Base-by-base conservation (phyloP, 2,797 vertebrate species). In the Oryzias sinensis region DNA sequence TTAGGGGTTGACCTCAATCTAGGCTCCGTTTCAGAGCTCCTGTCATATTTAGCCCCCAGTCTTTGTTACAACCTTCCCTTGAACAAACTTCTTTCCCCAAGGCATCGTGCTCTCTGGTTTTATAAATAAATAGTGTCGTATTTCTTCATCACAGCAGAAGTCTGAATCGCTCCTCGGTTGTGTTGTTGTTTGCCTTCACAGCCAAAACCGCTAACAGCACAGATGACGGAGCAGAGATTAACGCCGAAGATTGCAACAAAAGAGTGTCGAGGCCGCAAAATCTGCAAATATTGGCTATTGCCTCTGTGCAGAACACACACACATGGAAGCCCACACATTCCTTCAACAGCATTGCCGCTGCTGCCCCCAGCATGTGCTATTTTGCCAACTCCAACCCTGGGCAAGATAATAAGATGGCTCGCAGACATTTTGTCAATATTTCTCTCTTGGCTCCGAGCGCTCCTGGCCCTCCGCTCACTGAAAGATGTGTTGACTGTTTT, bases 341-440 rank as follows among this genome's bases (percentile, higher is more conserved):
- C 54, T 8, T 55, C 43, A 5, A 59, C 61, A 11, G 40, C 59
- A 2, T 51, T 43, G 7, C 63, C 45, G 40, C 66, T 13, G 58
- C 70, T 79, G 81, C 77, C 84, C 80, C 77, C 81, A 82, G 80
- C 84, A 77, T 80, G 78, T 77, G 82, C 77, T 85, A 70, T 80
- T 86, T 85, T 80, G 81, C 79, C 80, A 84, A 84, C 71, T 88
- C 72, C 83, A 89, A 83, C 85, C 82, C 79, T 62, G 68, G 73
- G 81, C 80, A 76, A 87, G 83, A 89, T 91, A 91, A 90, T 89
- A 90, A 89, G 89, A 90, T 80, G 78, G 88, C 85, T 59, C 80
- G 81, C 84, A 87, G 90, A 90, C 88, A 89, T 82, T 88, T 90
- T 87, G 90, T 90, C 91, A 90, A 91, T 90, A 91, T 90, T 89